Conservation (phyloP, 2,888 invertebrate genomes). For the Lymantria dispar region DNA sequence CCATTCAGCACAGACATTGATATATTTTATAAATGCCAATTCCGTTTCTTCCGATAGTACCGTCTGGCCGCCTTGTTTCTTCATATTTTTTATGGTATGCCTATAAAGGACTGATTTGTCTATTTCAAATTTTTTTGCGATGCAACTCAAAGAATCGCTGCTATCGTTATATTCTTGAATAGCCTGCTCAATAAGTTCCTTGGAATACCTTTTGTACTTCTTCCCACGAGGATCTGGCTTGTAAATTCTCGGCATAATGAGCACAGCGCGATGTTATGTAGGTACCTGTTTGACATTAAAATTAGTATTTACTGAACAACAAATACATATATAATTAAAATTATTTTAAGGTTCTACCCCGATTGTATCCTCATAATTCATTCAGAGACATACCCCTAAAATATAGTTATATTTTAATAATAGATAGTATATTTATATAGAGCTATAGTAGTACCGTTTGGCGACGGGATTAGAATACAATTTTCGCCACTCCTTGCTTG, state of each 20-base stretch:
- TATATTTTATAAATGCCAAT: conserved; percentile 17
- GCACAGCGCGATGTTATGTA: conserved; percentile 1
- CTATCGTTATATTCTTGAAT: conserved; percentile 3
- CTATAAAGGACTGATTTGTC: conserved; percentile 19
- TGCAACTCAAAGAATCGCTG: neutral
- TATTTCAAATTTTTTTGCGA: conserved; percentile 15
- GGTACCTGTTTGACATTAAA: too few species aligned
- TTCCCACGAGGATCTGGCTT: conserved; percentile 2
- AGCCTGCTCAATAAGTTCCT: conserved; percentile 7
- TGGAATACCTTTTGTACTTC: conserved; percentile 10
- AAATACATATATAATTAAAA: too few species aligned
- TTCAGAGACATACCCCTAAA: too few species aligned
- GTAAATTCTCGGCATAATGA: conserved; percentile 5
- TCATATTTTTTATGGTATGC: conserved; percentile 16
- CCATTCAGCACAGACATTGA: conserved; percentile 32
- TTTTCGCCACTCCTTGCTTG: too few species aligned
- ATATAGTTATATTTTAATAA: too few species aligned
- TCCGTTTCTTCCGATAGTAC: conserved; percentile 20
- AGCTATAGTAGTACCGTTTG: too few species aligned
- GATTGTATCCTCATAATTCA: too few species aligned
- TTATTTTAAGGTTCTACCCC: too few species aligned
- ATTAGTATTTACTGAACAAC: too few species aligned
- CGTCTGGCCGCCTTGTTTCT: conserved; percentile 27
- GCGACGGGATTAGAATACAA: too few species aligned
- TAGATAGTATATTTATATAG: too few species aligned